phyloP scores from a whole-genome alignment of 2,888 invertebrate species.

The Xestia sexstrigata region DNA sequence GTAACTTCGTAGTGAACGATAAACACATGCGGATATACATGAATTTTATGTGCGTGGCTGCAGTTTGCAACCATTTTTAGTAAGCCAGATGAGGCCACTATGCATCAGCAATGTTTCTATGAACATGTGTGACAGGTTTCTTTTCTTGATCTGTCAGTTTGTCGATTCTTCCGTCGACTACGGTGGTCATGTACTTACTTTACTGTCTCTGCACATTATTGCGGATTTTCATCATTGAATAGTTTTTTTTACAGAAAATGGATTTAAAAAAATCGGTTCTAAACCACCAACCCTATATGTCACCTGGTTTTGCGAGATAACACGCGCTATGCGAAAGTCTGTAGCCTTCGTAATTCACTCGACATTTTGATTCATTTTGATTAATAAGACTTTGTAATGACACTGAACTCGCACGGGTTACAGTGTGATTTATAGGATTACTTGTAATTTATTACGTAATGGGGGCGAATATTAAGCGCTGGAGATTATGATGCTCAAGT shows the following conservation, averaged over 20 bases:
- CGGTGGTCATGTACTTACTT: not conserved
- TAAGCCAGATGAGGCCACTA: not conserved
- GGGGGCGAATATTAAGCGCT: constrained; percentile 65
- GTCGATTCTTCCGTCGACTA: too few species aligned
- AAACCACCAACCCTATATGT: constrained; percentile 69
- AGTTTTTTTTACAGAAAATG: not conserved
- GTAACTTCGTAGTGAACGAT: not conserved
- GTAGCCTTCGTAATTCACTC: constrained; percentile 58
- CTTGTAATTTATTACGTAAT: constrained; percentile 74
- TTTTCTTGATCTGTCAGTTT: too few species aligned
- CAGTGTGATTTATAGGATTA: constrained; percentile 73
- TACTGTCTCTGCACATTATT: not conserved
- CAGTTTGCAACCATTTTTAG: not conserved
- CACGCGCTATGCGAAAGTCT: constrained; percentile 64
- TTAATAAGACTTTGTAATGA: constrained; percentile 76
- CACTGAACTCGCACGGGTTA: constrained; percentile 73
- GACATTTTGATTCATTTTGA: constrained; percentile 77
- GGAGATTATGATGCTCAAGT: constrained; percentile 62
- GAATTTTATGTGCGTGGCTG: not conserved
- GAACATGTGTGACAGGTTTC: not conserved
- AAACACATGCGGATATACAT: not conserved
- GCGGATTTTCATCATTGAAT: not conserved
- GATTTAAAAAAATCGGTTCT: constrained; percentile 1
- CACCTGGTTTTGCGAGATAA: constrained; percentile 86
- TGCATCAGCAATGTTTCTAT: not conserved